Base-by-base conservation (phyloP, 2,797 vertebrate genomes). In the Mormyrops attenuatus region DNA sequence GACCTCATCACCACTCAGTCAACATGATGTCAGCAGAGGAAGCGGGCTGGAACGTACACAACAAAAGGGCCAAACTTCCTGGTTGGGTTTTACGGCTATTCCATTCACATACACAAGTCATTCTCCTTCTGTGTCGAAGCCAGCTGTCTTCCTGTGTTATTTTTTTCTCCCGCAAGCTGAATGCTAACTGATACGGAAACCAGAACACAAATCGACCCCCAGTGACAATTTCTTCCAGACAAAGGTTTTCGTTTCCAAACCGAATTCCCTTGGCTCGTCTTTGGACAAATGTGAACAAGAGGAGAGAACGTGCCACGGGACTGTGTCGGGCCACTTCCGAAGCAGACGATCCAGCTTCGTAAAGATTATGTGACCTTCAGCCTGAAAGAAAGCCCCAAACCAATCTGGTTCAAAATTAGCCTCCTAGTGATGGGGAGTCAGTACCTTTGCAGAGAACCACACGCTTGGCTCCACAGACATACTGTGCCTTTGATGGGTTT, bases 401-500 rank as follows among this genome's bases (percentile, higher is more conserved):
- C 13, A 15, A 73, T 80, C 73, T n/a, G 82, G 85, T 52, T n/a
- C 22, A 38, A 87, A 87, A 60, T 87, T 9, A 60, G 34, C 52
- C 53, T 52, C 53, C 85, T 17, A 41, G 5, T 41, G 5, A 17
- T 87, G n/a, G 5, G 15, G 15, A 55, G 49, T 41, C 9, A 87
- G 4, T 34, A 41, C 30, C 26, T 87, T 53, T 52, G 50, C 22
- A 30, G 34, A 87, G 86, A 30, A 66, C n/a, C 17, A 44, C 11
- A 15, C n/a, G 2, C 41, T 47, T n/a, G 3, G 38, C 87, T 66
- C 17, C 17, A 89, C 66, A 90, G 73, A 66, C 53, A 69, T 57
- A 91, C 77, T 80, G 85, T 34, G 86, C 66, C 84, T 91, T 91
- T 91, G 90, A 91, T 90, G 66, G 88, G 55, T 66, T 73, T 82